Conservation (phyloP, 1,140 invertebrate species). For the Homalodisca vitripennis region DNA sequence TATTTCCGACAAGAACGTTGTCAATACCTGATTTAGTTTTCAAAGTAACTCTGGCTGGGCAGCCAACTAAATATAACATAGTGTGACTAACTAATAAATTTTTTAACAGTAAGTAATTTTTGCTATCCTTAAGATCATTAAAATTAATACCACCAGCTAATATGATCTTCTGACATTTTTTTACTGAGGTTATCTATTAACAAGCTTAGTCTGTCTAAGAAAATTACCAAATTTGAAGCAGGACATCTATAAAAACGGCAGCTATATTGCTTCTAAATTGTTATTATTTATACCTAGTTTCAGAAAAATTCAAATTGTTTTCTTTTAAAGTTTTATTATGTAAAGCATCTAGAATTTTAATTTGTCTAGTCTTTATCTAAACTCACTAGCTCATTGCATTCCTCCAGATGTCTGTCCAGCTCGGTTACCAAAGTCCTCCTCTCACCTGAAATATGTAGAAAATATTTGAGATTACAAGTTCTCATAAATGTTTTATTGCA, state of each 20-base stretch:
- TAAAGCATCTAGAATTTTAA: background rate
- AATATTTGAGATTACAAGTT: no score
- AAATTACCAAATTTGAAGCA: background rate
- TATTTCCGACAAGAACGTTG: no score
- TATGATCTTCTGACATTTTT: no score
- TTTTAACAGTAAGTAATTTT: no score
- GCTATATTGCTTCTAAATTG: background rate
- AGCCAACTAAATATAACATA: no score
- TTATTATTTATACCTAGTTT: background rate
- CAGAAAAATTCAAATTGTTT: background rate
- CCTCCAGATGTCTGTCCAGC: slow-evolving; percentile 77
- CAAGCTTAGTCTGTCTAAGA: background rate
- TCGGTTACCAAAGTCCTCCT: slow-evolving; percentile 60
- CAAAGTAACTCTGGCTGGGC: no score
- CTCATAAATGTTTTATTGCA: no score
- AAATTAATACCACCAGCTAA: no score
- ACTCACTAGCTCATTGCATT: slow-evolving; percentile 81
- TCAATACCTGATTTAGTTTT: no score
- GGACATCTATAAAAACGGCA: background rate
- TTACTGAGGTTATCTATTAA: no score
- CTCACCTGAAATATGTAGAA: slow-evolving; percentile 62
- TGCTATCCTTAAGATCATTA: no score
- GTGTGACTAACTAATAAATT: no score
- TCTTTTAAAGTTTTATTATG: background rate
- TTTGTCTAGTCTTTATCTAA: background rate